Evolutionary conservation across 1,140 invertebrate genomes (phyloP).

Genomic region (Mylabris phalerata): DNA sequence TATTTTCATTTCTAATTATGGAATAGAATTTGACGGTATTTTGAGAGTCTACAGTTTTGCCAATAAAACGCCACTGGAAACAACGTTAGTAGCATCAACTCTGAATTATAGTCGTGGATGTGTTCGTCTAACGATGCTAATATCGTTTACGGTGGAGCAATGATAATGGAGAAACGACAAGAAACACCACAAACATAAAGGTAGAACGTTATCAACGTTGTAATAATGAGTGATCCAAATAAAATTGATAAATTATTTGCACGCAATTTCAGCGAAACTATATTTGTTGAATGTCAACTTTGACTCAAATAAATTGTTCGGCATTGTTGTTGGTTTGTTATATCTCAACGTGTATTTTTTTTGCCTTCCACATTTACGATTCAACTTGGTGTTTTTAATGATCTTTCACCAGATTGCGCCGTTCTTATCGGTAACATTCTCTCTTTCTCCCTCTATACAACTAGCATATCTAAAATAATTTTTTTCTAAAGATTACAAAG

Average conservation of each 20-base stretch:
- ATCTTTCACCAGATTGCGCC: too few species aligned
- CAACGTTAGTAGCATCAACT: conserved; percentile 13
- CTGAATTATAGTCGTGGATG: conserved; percentile 18
- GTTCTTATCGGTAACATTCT: too few species aligned
- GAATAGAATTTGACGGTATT: conserved; percentile 23
- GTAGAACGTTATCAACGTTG: conserved; percentile 3
- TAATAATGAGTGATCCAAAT: conserved; percentile 2
- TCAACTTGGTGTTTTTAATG: too few species aligned
- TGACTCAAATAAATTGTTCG: too few species aligned
- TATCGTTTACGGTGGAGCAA: conserved; percentile 7
- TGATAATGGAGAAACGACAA: conserved; percentile 9
- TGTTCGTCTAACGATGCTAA: neutral
- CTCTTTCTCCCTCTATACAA: too few species aligned
- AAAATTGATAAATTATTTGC: conserved; percentile 13
- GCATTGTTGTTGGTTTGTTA: too few species aligned
- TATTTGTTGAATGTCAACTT: too few species aligned
- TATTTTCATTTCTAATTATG: too few species aligned
- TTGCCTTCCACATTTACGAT: too few species aligned
- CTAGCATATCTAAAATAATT: too few species aligned
- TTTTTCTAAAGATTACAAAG: too few species aligned
- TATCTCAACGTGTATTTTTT: too few species aligned
- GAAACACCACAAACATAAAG: conserved; percentile 6
- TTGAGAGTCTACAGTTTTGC: conserved; percentile 28
- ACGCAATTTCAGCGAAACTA: neutral
- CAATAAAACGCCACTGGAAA: conserved; percentile 25